Conservation (phyloP, 2,113 vertebrate genomes). For the Leiothrix lutea region DNA sequence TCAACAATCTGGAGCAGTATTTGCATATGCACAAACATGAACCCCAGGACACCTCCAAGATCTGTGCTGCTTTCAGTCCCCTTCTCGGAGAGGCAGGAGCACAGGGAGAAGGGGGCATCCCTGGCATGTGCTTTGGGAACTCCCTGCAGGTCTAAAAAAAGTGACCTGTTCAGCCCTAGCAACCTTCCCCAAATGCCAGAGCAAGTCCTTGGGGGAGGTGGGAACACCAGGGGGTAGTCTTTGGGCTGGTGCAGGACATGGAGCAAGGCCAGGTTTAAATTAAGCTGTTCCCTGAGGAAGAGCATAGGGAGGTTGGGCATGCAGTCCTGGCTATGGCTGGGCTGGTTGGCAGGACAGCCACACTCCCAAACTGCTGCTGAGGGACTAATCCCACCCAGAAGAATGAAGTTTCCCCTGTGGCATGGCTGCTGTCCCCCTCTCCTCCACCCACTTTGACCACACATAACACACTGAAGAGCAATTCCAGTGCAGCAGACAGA, state of each 20-base stretch:
- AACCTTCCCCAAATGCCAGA: neutral
- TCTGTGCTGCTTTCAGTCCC: neutral
- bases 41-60: neutral
- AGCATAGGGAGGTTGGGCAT: rapidly evolving
- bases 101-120: neutral
- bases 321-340: rapidly evolving
- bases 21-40: slow-evolving; percentile 1
- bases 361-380: rapidly evolving
- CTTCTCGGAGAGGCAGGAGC: neutral
- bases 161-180: neutral
- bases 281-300: neutral
- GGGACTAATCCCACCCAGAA: neutral
- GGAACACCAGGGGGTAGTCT: neutral
- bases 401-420: neutral
- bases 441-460: neutral
- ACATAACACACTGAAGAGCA: neutral
- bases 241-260: neutral
- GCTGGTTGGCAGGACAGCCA: neutral
- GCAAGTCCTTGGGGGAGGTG: neutral
- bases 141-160: neutral
- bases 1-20: neutral
- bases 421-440: neutral
- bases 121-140: neutral
- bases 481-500: slow-evolving; percentile 6
- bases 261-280: neutral